Evolutionary conservation across 37 sponge, comb jelly and placozoan species (phyloP), one percentile per base, ranked within the genome.

Genomic region (Axinella damicornis): DNA sequence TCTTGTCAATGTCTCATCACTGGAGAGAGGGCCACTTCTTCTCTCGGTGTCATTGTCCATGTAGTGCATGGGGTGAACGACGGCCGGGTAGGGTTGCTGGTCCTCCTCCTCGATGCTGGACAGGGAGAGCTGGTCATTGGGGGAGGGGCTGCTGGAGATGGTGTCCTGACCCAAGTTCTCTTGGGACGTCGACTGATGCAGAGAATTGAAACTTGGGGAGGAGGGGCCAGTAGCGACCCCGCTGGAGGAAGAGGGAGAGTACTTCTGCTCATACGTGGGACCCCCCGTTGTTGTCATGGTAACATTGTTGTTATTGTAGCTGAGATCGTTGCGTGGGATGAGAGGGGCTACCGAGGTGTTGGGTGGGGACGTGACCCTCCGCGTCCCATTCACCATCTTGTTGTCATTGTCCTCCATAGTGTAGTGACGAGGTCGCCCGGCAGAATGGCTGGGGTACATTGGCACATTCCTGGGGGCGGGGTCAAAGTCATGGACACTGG

Each of bases 171-270:
- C 69, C 2, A 33, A 19, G 12, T 33, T 68, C 34, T 68, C 69
- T 13, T 18, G 69, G 19, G 69, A 68, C 30, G 22, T 33, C 19
- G 31, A 33, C 34, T 68, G 34, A 2, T 27, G 69, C 20, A 68
- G 69, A 13, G 65, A 65, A 20, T 16, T 15, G 27, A 24, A 65
- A 32, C 76, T 52, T 12, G 83, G 87, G 22, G 87, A 86, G 55
- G 22, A 56, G 0, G 71, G 78, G 24, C 74, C 87, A n/a, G 62
- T 88, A 6, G 89, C 77, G 1, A 87, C 88, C 0, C 88, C 88
- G n/a, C 74, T 80, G 33, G 89, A 82, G 5, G 89, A 65, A 19
- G 89, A 88, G 5, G 89, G 83, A 6, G 89, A 88, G 68, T 76
- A 61, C 58, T 88, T 88, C 53, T 54, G 83, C 9, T 82, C 81